Evolutionary conservation across 1,140 invertebrate species (phyloP), one percentile per base, ranked within the genome.

Genomic region (Dinothrombium tinctorium): DNA sequence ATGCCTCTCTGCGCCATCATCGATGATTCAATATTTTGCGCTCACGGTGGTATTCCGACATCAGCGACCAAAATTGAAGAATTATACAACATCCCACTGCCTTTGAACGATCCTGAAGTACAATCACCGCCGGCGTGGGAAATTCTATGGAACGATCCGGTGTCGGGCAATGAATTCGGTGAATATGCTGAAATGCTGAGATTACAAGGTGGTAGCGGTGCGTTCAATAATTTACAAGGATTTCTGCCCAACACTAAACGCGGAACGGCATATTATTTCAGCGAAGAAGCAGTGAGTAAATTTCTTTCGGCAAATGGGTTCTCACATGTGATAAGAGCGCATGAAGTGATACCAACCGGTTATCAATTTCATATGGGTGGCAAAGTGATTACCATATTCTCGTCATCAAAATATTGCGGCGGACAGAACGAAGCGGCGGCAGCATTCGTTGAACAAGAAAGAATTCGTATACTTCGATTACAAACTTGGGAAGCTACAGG

Each of bases 81-180:
- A 51, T 42, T 67, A 56, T 59, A 73, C 47, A 62, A 64, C 25
- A 69, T 76, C 43, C 72, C 71, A 0, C 57, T 60, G 26, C 69
- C 70, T 1, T 53, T 76, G 29, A 52, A 56, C 11, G 60, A 68
- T 21, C 72, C 72, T 0, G 67, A 73, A 39, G 53, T 59, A 29
- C 64, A 73, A 52, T 71, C 69, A 54, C 58, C 63, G 7, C 52
- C 76, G 19, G 72, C 73, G 2, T 76, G 73, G 73, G 72, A 76
- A 49, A 56, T 76, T 2, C 64, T 76, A 56, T 76, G 74, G 74
- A 76, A 73, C 57, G 74, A 77, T 58, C 74, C 74, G 11, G 53
- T 74, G 4, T 23, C 36, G 1, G 32, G 42, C 17, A 36, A 42
- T 17, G 46, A 36, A 31, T 43, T 29, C 31, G 42, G 24, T 24